Evolutionary conservation across 2,797 vertebrate genomes (phyloP), one percentile per base, ranked within the genome.

Genomic region (Discoglossus pictus): DNA sequence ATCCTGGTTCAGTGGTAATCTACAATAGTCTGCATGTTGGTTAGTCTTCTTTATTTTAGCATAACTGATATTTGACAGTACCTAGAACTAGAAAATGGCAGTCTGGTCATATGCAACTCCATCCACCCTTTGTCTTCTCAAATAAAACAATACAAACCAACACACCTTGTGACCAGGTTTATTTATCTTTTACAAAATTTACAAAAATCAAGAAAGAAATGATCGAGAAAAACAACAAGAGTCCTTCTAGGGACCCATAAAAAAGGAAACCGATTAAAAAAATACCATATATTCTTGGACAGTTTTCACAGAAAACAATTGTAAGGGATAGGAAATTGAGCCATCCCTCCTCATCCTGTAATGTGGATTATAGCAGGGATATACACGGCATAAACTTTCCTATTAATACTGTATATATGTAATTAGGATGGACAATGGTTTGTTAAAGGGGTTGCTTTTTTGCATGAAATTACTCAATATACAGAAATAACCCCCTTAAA

Each of bases 271-370:
- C 70, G 69, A 76, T 75, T 77, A 83, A 66, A 79, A 80, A 80
- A 77, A 76, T 75, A 73, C 75, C 60, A 74, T 69, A 75, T 72
- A 60, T 76, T 68, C 75, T 70, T 76, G 73, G 78, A 47, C 76
- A 81, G 94, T 95, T 97, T 97, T 96, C 94, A 95, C 84, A 94
- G 94, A 97, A 97, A 97, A 96, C 93, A 88, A 80, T 56, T 75
- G 81, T 79, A 40, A 31, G 40, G 35, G 35, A 58, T 27, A 9
- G 34, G 40, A 31, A 31, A 31, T 50, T 75, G 65, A 25, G 27
- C 62, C 73, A 25, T 62, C 48, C 34, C 46, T 16, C 12, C n/a
- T 40, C 31, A 31, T 48, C 40, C 47, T 20, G 16, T 15, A 17
- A 23, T 27, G 38, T 21, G 10, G 6, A 18, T 38, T 24, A 35